Evolutionary conservation across 2,113 vertebrate species (phyloP), one percentile per base, ranked within the genome.

Genomic region (Macquaria ambigua): DNA sequence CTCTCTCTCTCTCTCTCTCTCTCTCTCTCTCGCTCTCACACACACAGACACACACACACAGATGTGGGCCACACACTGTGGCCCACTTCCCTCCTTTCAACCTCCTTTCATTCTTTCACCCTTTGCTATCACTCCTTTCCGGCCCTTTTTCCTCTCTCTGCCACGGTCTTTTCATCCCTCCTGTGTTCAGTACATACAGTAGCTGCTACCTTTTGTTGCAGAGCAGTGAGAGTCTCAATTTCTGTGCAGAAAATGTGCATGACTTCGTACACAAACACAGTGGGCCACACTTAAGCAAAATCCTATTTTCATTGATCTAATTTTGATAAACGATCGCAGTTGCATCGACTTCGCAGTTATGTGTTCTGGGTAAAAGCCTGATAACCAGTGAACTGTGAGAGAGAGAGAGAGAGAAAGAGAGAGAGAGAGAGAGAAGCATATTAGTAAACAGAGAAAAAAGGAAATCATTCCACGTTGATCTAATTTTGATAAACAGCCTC

Each of bases 401-500:
- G 43, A 50, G 25, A 12, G 77, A 66, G 25, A 25, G 55, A 55
- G 25, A 12, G 67, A 20, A n/a, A 12, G 66, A 21, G 67, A n/a
- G 67, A 1, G 18, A 31, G 73, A 37, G 74, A 50, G 31, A 69
- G 56, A 81, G 52, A 77, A 9, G 68, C 75, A 90, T 34, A 83
- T 80, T 66, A 80, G 41, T 53, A 68, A 82, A 81, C 41, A 77
- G 62, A 79, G 74, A 62, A 87, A 84, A 82, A 80, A 58, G 77
- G 77, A 85, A 85, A 86, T 70, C 41, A 21, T 80, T 90, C 67
- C 52, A 81, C 10, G 52, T 78, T 86, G 84, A 89, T 89, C 58
- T 87, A 77, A 92, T 91, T 93, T 91, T 93, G 89, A 92, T 91
- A 88, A 91, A 91, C 82, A 62, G 66, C 73, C 85, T 78, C 48